These are phyloP conservation scores for Holotrichia oblita DNA, from an alignment of 1,140 invertebrate genomes.

Conservation along the genomic window DNA sequence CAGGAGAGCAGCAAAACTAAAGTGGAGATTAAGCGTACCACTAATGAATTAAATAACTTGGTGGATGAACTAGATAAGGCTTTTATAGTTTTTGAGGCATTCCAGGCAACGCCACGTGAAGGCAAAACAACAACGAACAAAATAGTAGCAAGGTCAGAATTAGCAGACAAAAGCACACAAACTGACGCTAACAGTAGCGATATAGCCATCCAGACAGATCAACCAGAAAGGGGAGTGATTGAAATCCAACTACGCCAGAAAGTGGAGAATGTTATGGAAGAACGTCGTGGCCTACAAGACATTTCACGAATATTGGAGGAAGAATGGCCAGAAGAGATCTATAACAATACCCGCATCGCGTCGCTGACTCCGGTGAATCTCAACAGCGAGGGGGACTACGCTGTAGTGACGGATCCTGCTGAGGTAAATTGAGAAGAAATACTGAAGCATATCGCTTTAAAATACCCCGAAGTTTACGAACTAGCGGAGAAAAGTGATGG, in stretches of 20 bases:
- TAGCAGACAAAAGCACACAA: not conserved
- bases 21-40: not conserved
- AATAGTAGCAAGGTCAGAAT: not conserved
- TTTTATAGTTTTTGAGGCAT: no score
- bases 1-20: not conserved
- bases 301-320: not conserved
- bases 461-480: not conserved
- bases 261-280: not conserved
- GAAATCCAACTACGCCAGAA: not conserved
- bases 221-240: not conserved
- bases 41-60: not conserved
- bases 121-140: not conserved
- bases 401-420: not conserved
- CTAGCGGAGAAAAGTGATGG: not conserved
- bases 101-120: not conserved
- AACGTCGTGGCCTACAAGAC: not conserved
- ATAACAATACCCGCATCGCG: not conserved
- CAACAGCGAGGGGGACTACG: not conserved
- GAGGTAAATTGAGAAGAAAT: not conserved
- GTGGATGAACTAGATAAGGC: not conserved
- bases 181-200: not conserved
- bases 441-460: not conserved
- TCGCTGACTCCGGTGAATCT: not conserved
- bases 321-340: constrained; percentile 4
- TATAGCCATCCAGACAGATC: not conserved